These are phyloP conservation scores for Montipora cactus DNA, from an alignment of 64 coral and sea anemone genomes.

Conservation along the genomic window DNA sequence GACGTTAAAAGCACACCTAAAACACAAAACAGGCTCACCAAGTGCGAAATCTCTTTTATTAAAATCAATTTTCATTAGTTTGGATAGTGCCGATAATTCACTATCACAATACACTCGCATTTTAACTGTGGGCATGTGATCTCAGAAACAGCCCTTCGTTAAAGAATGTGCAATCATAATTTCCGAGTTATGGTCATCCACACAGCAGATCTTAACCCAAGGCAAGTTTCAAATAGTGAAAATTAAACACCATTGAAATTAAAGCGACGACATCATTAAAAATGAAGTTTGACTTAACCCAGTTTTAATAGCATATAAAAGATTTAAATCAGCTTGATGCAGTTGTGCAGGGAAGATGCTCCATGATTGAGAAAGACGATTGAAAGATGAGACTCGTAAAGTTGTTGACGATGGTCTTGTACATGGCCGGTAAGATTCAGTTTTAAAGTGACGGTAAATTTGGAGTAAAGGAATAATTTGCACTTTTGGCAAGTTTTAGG, in stretches of 20 bases:
- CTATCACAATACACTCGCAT: no score
- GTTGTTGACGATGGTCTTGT: neutral
- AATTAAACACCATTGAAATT: neutral
- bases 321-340: neutral
- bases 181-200: neutral
- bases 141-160: no score
- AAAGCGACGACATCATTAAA: neutral
- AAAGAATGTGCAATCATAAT: neutral
- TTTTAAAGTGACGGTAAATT: no score
- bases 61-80: no score
- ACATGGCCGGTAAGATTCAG: neutral
- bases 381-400: neutral
- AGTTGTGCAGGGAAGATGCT: no score
- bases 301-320: neutral
- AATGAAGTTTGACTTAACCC: neutral
- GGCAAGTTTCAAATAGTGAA: neutral
- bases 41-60: no score
- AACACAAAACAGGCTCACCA: no score
- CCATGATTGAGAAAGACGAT: neutral
- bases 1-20: no score
- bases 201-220: neutral
- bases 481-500: no score
- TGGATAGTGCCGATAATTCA: neutral
- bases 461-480: no score
- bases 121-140: no score